These are phyloP conservation scores for Hydra vulgaris DNA, from an alignment of 30 jellyfish, hydroid and myxozoan species.

Conservation along the genomic window DNA sequence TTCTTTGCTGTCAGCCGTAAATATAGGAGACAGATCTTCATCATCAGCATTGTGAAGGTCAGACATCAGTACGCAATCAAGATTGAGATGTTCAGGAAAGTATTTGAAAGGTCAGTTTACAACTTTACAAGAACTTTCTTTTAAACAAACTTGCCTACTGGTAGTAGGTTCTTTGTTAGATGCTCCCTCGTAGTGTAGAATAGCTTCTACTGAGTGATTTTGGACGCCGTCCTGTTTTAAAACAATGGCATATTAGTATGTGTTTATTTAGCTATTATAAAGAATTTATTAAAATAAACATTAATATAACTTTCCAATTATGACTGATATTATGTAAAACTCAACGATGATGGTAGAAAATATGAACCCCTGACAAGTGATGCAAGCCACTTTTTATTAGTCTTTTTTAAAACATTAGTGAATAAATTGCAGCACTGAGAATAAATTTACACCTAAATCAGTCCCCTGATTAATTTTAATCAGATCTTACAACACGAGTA, in stretches of 20 bases:
- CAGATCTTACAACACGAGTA: too few relatives aligned
- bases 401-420: too few relatives aligned
- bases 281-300: background rate
- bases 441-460: too few relatives aligned
- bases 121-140: constrained; percentile 37
- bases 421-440: too few relatives aligned
- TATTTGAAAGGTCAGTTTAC: constrained; percentile 69
- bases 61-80: constrained; percentile 44
- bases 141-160: constrained; percentile 35
- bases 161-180: constrained; percentile 43
- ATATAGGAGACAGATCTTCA: constrained; percentile 49
- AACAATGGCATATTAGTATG: too few relatives aligned
- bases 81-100: constrained; percentile 45
- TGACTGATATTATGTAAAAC: background rate
- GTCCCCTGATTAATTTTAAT: too few relatives aligned
- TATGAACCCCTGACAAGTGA: too few relatives aligned
- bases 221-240: constrained; percentile 12
- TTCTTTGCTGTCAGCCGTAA: constrained; percentile 53
- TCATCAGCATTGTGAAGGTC: constrained; percentile 41
- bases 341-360: too few relatives aligned
- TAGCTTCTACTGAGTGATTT: constrained; percentile 42
- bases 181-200: constrained; percentile 79
- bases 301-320: background rate
- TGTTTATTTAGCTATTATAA: too few relatives aligned
- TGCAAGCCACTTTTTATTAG: too few relatives aligned